These are phyloP conservation scores for Adrianichthys oophorus DNA, from an alignment of 2,797 vertebrate species.

Conservation along the genomic window DNA sequence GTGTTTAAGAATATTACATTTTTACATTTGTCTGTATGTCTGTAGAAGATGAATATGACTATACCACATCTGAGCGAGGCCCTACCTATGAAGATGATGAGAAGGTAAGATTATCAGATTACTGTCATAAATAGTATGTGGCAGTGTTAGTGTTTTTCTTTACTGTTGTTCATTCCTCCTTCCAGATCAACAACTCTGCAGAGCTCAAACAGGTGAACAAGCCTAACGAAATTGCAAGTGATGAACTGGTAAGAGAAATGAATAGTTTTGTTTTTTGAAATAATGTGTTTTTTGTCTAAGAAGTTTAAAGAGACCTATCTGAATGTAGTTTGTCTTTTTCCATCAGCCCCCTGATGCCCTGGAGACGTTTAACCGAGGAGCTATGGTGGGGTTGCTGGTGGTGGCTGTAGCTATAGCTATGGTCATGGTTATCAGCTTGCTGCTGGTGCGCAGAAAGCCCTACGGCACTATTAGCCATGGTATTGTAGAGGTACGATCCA, in stretches of 20 bases:
- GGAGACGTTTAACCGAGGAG: constrained; percentile 89
- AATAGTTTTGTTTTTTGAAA: neutral
- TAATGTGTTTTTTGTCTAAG: neutral
- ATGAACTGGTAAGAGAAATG: constrained; percentile 82
- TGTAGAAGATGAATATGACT: constrained; percentile 80
- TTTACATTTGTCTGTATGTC: constrained; percentile 31
- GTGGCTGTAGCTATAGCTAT: constrained; percentile 90
- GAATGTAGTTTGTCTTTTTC: constrained; percentile 2
- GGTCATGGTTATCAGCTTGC: constrained; percentile 88
- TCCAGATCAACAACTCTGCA: constrained; percentile 84
- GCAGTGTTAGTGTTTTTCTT: neutral
- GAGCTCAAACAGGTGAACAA: constrained; percentile 86
- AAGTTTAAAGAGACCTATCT: no score
- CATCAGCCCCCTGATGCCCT: constrained; percentile 85
- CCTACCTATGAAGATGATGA: constrained; percentile 83
- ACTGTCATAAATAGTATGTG: neutral
- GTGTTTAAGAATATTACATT: neutral
- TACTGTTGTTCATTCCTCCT: neutral
- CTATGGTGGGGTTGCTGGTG: constrained; percentile 89
- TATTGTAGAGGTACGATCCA: constrained; percentile 86
- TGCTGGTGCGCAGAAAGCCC: constrained; percentile 89
- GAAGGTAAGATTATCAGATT: constrained; percentile 71
- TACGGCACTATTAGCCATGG: constrained; percentile 93
- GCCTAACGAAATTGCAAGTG: constrained; percentile 87
- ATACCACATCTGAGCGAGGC: constrained; percentile 79